Base-by-base conservation (phyloP, 2,888 invertebrate species). In the Troides aeacus region DNA sequence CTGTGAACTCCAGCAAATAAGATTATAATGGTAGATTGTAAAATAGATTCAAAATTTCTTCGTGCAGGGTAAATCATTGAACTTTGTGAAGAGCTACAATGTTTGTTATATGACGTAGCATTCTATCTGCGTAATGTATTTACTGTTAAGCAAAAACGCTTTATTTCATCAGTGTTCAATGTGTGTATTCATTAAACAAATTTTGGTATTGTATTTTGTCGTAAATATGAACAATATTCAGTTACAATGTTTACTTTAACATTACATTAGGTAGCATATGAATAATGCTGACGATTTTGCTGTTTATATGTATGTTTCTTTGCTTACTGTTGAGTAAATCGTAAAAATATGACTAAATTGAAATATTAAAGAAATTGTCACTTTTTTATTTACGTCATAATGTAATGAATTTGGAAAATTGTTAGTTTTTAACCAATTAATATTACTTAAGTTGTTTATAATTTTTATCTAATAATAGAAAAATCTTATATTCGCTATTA, bases 1-100 rank as follows among this genome's bases (percentile, higher is more conserved):
- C 74, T 74, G 77, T 78, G 73, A 79, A 74, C 73, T 77, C 74
- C 79, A 80, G 68, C 76, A 77, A 72, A 74, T 82, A 83, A 83
- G 83, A 77, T 80, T 82, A 82, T 79, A 77, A 58, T 80, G 80
- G 78, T 81, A 81, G 83, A 79, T 75, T 77, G 75, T 86, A 84
- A 80, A 81, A 84, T 86, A 85, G 84, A 81, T 83, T 86, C 82
- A 84, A 88, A 88, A 88, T 86, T 89, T 87, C 85, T 89, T 87
- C 89, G 90, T 90, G 90, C 90, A 89, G 90, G 90, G 90, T 90
- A 89, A 83, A 78, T 81, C 77, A 78, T 74, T 77, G 75, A 79
- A 78, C 74, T 74, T 78, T 77, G 75, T 76, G 75, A 74, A 74
- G 76, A 73, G 77, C 78, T 79, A 77, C 78, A 73, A 78, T 79